Conservation (phyloP, 2,113 vertebrate species). For the Psammodynastes pulverulentus region DNA sequence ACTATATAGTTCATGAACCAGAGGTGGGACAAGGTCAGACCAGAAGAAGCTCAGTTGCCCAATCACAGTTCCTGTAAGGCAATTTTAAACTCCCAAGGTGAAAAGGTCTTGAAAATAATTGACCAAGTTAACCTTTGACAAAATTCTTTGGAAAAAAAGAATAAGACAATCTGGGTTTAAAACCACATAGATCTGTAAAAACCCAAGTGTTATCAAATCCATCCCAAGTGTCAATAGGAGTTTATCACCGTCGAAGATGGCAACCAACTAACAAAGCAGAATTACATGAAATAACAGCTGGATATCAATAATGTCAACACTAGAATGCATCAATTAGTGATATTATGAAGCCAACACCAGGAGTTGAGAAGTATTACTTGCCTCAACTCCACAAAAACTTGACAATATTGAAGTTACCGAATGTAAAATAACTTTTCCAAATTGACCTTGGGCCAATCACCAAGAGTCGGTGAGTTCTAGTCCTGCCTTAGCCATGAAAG, state of each 20-base stretch:
- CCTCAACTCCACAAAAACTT: not conserved
- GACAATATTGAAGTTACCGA: not conserved
- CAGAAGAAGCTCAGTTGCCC: not conserved
- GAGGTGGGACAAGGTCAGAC: conserved; percentile 16
- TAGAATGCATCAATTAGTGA: not conserved
- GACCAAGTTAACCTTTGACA: not conserved
- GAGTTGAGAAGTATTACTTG: not conserved
- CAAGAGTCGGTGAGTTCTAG: too few species aligned
- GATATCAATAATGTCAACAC: not conserved
- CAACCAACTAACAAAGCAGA: not conserved
- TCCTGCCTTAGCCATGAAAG: not conserved
- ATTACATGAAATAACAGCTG: not conserved
- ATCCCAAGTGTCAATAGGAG: not conserved
- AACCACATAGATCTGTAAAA: not conserved
- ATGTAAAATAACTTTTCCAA: not conserved
- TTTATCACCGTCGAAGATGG: not conserved
- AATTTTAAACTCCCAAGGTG: not conserved
- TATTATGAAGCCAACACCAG: not conserved
- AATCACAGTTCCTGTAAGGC: not conserved
- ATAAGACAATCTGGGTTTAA: not conserved
- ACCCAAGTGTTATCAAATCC: not conserved
- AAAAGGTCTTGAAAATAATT: not conserved
- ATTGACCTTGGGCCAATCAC: too few species aligned
- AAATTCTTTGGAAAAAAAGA: not conserved
- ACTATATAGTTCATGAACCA: not conserved